Base-by-base conservation (phyloP, 1,140 invertebrate genomes). In the Camponotus pennsylvanicus region DNA sequence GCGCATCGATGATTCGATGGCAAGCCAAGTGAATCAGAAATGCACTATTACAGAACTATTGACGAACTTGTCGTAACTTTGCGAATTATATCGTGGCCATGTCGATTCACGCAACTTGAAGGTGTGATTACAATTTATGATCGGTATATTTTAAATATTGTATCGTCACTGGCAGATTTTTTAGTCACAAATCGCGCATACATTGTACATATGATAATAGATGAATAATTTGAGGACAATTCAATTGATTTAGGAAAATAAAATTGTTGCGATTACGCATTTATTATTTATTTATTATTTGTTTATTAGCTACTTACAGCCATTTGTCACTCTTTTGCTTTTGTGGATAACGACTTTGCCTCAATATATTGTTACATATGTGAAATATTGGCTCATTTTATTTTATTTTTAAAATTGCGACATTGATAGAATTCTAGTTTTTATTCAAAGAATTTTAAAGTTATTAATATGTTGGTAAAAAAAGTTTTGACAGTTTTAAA, bases 31-130 rank as follows among this genome's bases (percentile, higher is more conserved):
- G 59, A 52, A 88, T 88, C 70, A 66, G 52, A 86, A 83, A 67
- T 80, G 79, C 61, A 40, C 42, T 13, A 37, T 63, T 59, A 89
- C 27, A 27, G 27, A 27, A 27, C 69, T 3, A 67, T 59, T 76
- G 52, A 45, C n/a, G 34, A 27, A 49, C 55, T 34, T 59, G 52
- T 69, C 73, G 40, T 73, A 75, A 83, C 61, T 78, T 79, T 70
- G 64, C n/a, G 75, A 73, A 55, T 59, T 63, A 49, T 61, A 49
- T 61, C 63, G 13, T 63, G 59, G 49, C 67, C 69, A 83, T 64
- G 66, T 57, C 37, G 63, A 87, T 90, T 89, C 88, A 37, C 64
- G 71, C 77, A 55, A 18, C 8, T 34, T 27, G 75, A 88, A 82
- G 42, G 79, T 52, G 45, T 37, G 64, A 37, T 52, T 18, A 55